Percentiles rank a stretch among this genome's conserved stretches.
These are phyloP conservation scores for Toxotes lorentzi DNA, from an alignment of 2,797 vertebrate species.

Conservation along the genomic window DNA sequence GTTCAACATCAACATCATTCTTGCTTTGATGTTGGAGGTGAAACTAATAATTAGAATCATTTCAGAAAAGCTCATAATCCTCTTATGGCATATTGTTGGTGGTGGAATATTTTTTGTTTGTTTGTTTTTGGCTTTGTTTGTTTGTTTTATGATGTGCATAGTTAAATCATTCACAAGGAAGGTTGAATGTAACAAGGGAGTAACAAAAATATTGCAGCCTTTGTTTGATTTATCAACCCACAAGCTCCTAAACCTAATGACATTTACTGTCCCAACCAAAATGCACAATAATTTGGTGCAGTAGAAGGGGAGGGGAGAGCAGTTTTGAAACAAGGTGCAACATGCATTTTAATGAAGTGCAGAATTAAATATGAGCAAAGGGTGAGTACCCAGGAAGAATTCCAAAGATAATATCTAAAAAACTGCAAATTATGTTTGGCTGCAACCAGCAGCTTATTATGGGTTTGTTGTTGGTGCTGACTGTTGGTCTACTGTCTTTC, in stretches of 20 bases:
- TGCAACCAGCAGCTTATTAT: neutral
- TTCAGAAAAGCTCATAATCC: slow-evolving; percentile 38
- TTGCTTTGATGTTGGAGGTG: slow-evolving; percentile 12
- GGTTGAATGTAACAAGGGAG: neutral
- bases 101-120: neutral
- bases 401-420: slow-evolving; percentile 16
- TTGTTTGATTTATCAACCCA: neutral
- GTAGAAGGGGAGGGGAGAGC: slow-evolving; percentile 11
- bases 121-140: neutral
- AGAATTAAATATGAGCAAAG: slow-evolving; percentile 13
- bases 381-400: neutral
- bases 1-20: neutral
- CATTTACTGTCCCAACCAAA: neutral
- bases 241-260: neutral
- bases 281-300: neutral
- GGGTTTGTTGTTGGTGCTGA: neutral
- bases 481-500: slow-evolving; percentile 11
- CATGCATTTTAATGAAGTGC: slow-evolving; percentile 48
- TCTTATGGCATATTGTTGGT: slow-evolving; percentile 14
- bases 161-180: slow-evolving; percentile 9
- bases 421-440: slow-evolving; percentile 16
- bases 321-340: slow-evolving; percentile 11
- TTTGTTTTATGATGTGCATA: slow-evolving; percentile 1
- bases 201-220: neutral
- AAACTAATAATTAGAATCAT: slow-evolving; percentile 19